These are phyloP conservation scores for Pangasius larnaudii DNA, from an alignment of 2,797 vertebrate genomes.

Conservation along the genomic window DNA sequence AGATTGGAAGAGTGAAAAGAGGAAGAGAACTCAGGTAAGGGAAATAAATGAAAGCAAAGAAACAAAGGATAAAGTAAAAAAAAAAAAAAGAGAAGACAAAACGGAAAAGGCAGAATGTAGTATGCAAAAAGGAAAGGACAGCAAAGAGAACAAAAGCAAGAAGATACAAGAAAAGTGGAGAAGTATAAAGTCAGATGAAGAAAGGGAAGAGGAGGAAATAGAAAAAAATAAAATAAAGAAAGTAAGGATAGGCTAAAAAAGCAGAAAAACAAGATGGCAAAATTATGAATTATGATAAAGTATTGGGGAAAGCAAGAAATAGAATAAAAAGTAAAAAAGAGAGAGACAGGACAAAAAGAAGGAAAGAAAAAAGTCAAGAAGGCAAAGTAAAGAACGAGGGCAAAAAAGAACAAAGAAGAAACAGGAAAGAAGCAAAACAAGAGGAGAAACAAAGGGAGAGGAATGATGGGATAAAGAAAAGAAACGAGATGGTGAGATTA, in stretches of 20 bases:
- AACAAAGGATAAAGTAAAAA: too few species aligned
- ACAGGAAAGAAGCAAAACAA: too few species aligned
- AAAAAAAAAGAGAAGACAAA: too few species aligned
- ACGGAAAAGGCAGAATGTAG: neutral
- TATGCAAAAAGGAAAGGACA: neutral
- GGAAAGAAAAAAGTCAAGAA: too few species aligned
- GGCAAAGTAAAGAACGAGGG: too few species aligned
- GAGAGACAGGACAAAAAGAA: neutral
- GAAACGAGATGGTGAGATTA: neutral
- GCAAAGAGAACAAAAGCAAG: neutral
- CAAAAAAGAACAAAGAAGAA: neutral
- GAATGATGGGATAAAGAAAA: neutral
- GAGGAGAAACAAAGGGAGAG: too few species aligned
- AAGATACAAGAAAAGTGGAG: neutral
- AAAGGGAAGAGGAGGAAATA: neutral
- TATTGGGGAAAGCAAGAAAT: neutral
- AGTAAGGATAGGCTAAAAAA: neutral
- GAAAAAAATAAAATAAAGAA: neutral
- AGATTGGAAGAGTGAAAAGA: too few species aligned
- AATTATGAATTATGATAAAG: neutral
- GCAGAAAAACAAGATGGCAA: neutral
- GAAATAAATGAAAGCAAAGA: too few species aligned
- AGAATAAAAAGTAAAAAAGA: too few species aligned
- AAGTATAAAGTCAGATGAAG: neutral
- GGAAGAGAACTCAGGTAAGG: too few species aligned